Evolutionary conservation across 2,888 invertebrate genomes (phyloP).

Genomic region (Ectemnius continuus): DNA sequence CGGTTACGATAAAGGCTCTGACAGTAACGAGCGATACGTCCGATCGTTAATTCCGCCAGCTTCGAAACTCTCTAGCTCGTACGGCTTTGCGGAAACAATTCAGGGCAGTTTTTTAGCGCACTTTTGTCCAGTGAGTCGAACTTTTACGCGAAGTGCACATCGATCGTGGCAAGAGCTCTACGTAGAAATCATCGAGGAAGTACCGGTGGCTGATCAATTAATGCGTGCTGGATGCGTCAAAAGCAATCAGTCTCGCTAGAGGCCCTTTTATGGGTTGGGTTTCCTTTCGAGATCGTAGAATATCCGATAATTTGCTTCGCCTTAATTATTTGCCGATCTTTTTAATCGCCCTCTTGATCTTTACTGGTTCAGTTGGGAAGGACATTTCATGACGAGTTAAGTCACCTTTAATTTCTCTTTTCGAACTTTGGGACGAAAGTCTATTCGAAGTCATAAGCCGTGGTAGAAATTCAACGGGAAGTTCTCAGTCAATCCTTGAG

Average conservation of each 20-base stretch:
- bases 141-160: background rate
- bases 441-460: background rate
- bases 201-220: background rate
- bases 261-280: too few relatives aligned
- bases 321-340: background rate
- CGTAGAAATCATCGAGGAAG: background rate
- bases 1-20: constrained; percentile 48
- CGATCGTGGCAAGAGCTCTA: too few relatives aligned
- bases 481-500: background rate
- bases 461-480: constrained; percentile 2
- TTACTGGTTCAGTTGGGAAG: background rate
- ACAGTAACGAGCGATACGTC: constrained; percentile 52
- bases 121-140: background rate
- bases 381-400: background rate
- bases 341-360: background rate
- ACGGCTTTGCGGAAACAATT: constrained; percentile 35
- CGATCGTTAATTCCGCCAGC: constrained; percentile 53
- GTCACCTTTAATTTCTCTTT: background rate
- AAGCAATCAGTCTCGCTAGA: constrained; percentile 4
- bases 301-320: background rate
- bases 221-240: background rate
- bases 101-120: constrained; percentile 3
- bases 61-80: constrained; percentile 17
- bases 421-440: background rate
- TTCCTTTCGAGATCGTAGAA: background rate